phyloP scores from a whole-genome alignment of 2,888 invertebrate species.

The Trachelus tabidus region DNA sequence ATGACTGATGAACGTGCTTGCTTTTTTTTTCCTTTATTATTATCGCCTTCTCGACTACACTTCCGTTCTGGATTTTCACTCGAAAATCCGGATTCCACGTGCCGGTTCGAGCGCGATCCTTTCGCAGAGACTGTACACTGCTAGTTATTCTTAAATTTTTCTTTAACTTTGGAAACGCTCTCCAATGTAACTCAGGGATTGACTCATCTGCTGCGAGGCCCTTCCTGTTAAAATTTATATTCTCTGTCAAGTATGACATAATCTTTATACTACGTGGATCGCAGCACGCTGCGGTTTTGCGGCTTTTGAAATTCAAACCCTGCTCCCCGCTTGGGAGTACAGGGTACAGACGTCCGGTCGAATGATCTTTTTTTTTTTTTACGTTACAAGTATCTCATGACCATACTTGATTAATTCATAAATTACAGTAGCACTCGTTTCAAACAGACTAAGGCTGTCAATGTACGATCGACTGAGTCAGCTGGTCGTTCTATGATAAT shows the following conservation, averaged over 20 bases:
- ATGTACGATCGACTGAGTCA: background rate
- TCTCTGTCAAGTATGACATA: too few species aligned
- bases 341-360: background rate
- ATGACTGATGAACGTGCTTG: background rate
- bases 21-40: background rate
- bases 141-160: background rate
- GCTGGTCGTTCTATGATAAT: background rate
- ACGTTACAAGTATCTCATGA: background rate
- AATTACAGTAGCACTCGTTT: background rate
- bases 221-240: too few species aligned
- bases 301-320: slow-evolving; percentile 1
- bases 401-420: background rate
- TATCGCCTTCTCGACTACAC: background rate
- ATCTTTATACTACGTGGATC: background rate
- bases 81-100: background rate
- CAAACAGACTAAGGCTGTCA: background rate
- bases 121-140: background rate
- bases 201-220: background rate
- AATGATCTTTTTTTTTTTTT: background rate
- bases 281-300: background rate
- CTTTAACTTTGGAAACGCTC: background rate
- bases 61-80: background rate
- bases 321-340: background rate
- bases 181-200: background rate
- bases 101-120: background rate